Conservation (phyloP, 2,797 vertebrate species). For the Sternarchorhynchus goeldii region DNA sequence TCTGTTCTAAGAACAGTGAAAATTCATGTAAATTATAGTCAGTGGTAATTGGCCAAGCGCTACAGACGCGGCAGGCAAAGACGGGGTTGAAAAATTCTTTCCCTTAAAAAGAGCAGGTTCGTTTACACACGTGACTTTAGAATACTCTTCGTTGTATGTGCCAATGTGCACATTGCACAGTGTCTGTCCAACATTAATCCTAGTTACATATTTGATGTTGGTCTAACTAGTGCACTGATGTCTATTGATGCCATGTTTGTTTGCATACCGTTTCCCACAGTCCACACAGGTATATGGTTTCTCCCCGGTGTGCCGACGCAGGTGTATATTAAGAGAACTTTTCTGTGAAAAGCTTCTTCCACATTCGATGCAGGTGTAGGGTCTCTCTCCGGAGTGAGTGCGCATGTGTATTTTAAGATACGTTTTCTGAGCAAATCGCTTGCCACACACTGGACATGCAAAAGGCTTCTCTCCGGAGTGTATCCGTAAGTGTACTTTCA, state of each 20-base stretch:
- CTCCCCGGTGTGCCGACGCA: constrained; percentile 78
- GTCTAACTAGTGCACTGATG: constrained; percentile 75
- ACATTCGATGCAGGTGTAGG: constrained; percentile 77
- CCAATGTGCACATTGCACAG: constrained; percentile 31
- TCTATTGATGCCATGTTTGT: constrained; percentile 80
- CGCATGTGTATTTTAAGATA: constrained; percentile 80
- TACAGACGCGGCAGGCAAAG: too few species aligned
- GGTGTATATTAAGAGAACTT: constrained; percentile 79
- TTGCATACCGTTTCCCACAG: constrained; percentile 79
- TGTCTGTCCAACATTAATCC: constrained; percentile 23
- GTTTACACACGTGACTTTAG: not conserved
- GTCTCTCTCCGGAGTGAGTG: constrained; percentile 79
- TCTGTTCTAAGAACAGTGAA: too few species aligned
- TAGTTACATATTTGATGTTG: not conserved
- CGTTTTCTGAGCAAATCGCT: constrained; percentile 78
- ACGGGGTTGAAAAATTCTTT: not conserved
- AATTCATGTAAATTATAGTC: too few species aligned
- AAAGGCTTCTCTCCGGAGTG: constrained; percentile 81
- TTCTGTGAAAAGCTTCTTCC: constrained; percentile 81
- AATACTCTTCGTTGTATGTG: constrained; percentile 8
- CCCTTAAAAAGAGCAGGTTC: constrained; percentile 21
- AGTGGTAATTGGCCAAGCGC: too few species aligned
- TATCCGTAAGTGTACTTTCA: constrained; percentile 77
- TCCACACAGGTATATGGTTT: constrained; percentile 81
- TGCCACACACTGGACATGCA: constrained; percentile 75